A percentile compares a stretch with the other conserved stretches of the same genome.
Evolutionary conservation across 2,888 invertebrate genomes (phyloP).

Genomic region (Agrotis clavis): DNA sequence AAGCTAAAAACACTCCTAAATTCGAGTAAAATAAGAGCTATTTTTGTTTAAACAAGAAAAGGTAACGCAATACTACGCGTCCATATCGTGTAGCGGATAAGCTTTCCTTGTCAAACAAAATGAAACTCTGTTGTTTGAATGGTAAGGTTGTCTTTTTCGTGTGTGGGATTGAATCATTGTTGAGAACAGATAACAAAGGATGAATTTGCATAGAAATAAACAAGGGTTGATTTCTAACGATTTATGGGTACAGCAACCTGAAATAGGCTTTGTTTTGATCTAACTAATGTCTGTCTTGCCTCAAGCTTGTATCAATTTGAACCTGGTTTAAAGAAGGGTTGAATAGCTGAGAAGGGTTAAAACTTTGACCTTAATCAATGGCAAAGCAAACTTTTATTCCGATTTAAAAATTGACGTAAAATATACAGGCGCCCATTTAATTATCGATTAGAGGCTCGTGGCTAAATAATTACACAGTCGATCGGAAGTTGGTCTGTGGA

Average conservation of each 20-base stretch:
- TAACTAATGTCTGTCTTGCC: constrained; percentile 76
- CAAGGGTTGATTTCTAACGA: constrained; percentile 82
- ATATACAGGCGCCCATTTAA: too few species aligned
- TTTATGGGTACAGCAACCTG: constrained; percentile 73
- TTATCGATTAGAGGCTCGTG: too few species aligned
- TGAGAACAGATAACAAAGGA: constrained; percentile 81
- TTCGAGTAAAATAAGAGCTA: constrained; percentile 39
- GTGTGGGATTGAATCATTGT: constrained; percentile 72
- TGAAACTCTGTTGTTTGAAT: constrained; percentile 10
- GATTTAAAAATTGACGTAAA: too few species aligned
- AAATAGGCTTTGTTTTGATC: constrained; percentile 78
- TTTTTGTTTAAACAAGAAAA: constrained; percentile 58
- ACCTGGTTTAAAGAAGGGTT: constrained; percentile 7
- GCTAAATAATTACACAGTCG: too few species aligned
- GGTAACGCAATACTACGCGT: constrained; percentile 43
- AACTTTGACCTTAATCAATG: too few species aligned
- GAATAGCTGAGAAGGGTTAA: not conserved
- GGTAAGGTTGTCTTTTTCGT: constrained; percentile 37
- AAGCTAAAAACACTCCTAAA: constrained; percentile 56
- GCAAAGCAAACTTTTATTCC: too few species aligned
- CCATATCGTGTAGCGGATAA: constrained; percentile 52
- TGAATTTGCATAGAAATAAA: constrained; percentile 86
- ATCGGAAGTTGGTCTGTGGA: too few species aligned
- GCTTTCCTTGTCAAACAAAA: constrained; percentile 13
- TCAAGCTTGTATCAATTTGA: constrained; percentile 62